Percentiles rank a stretch among this genome's conserved stretches.
Conservation (phyloP, 53 echinoderm and acorn worm species). For the Holothuria scabra region DNA sequence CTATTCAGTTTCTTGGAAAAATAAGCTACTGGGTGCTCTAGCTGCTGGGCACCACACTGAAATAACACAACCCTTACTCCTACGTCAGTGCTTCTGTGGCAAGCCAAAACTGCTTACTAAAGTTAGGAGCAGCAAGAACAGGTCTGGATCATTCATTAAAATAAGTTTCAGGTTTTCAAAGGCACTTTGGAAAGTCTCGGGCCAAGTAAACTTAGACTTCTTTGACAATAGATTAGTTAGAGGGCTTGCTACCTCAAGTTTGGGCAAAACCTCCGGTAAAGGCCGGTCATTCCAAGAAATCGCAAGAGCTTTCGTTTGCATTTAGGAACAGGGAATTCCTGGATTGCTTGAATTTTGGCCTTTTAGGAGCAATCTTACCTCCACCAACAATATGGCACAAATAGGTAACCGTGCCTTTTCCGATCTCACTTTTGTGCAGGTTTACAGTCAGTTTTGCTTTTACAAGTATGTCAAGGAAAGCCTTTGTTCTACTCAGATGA, state of each 20-base stretch:
- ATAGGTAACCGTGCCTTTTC: not conserved
- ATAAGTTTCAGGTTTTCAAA: conserved; percentile 58
- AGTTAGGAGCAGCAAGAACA: conserved; percentile 46
- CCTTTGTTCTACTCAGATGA: too few species aligned
- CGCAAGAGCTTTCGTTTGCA: too few species aligned
- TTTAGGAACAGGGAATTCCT: too few species aligned
- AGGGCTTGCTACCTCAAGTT: too few species aligned
- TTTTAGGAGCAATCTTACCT: too few species aligned
- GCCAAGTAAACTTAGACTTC: conserved; percentile 1
- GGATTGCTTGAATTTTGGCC: too few species aligned
- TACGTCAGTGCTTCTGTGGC: conserved; percentile 64
- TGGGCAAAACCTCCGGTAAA: too few species aligned
- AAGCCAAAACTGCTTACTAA: too few species aligned
- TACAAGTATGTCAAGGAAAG: conserved; percentile 15
- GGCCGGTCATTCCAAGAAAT: too few species aligned
- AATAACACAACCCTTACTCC: conserved; percentile 53
- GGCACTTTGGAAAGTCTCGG: conserved; percentile 34
- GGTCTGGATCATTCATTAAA: conserved; percentile 53
- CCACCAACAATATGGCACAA: too few species aligned
- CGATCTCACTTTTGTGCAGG: conserved; percentile 12
- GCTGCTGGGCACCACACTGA: conserved; percentile 67
- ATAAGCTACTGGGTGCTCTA: too few species aligned
- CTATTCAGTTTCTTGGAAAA: too few species aligned
- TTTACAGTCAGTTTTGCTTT: conserved; percentile 36
- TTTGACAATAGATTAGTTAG: not conserved